These are phyloP conservation scores for Cairina moschata DNA, from an alignment of 2,113 vertebrate species.

Conservation along the genomic window DNA sequence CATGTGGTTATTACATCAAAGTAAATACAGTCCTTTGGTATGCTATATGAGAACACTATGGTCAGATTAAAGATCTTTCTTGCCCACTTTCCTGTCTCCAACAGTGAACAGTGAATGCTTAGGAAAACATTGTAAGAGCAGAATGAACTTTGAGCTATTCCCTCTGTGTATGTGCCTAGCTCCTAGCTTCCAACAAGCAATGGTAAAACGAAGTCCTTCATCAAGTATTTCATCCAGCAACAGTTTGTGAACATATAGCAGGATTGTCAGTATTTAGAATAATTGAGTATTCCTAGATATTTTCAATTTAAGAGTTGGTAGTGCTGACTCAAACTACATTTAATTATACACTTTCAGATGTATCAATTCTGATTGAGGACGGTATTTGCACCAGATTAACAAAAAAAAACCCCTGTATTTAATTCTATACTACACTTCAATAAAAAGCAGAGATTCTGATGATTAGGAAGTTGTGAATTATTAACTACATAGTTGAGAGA, in stretches of 20 bases:
- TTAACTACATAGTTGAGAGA: neutral
- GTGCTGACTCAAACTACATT: neutral
- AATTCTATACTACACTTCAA: neutral
- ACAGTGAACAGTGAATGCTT: neutral
- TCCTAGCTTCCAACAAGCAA: neutral
- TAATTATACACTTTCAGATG: neutral
- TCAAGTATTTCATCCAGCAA: neutral
- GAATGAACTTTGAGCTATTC: neutral
- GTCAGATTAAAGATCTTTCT: conserved; percentile 8
- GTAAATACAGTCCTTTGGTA: neutral
- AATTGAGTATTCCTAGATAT: neutral
- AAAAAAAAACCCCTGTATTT: neutral
- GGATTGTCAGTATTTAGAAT: neutral
- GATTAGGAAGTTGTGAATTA: neutral
- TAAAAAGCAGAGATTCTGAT: neutral
- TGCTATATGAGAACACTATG: neutral
- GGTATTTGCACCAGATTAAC: neutral
- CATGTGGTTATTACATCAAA: conserved; percentile 10
- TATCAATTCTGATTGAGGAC: neutral
- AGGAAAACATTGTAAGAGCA: neutral
- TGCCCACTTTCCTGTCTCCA: neutral
- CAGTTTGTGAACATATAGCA: neutral
- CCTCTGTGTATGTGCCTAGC: neutral
- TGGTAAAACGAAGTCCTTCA: neutral
- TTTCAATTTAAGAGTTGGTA: neutral